Conservation (phyloP, 1,140 invertebrate genomes). For the Bursaphelenchus mucronatus region DNA sequence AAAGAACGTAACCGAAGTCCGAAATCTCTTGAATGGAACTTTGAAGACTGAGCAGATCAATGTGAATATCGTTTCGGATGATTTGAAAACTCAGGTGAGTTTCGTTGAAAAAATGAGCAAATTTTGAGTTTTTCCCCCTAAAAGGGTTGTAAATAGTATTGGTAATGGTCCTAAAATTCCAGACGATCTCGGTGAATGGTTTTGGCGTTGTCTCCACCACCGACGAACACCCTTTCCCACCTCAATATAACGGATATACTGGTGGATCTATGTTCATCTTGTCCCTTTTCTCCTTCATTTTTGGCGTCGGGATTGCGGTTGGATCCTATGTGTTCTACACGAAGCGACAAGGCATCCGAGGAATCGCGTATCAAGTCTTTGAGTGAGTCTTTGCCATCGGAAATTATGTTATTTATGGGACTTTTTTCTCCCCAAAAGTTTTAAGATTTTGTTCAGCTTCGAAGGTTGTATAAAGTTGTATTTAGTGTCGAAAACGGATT, state of each 20-base stretch:
- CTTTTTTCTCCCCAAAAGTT: too few species aligned
- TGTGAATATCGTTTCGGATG: slow-evolving; percentile 18
- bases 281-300: slow-evolving; percentile 41
- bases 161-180: background rate
- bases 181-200: slow-evolving; percentile 5
- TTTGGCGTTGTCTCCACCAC: slow-evolving; percentile 1
- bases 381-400: slow-evolving; percentile 24
- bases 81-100: slow-evolving; percentile 26
- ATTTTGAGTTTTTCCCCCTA: background rate
- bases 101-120: slow-evolving; percentile 6
- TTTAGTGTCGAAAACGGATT: too few species aligned
- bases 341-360: slow-evolving; percentile 41
- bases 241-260: slow-evolving; percentile 29
- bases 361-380: slow-evolving; percentile 46
- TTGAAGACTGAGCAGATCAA: slow-evolving; percentile 1
- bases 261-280: slow-evolving; percentile 33
- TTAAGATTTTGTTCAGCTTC: too few species aligned
- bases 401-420: background rate
- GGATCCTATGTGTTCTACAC: slow-evolving; percentile 37
- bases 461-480: too few species aligned
- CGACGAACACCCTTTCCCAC: slow-evolving; percentile 16
- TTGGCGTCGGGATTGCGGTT: slow-evolving; percentile 30
- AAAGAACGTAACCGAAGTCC: slow-evolving; percentile 26
- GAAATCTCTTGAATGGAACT: slow-evolving; percentile 20
- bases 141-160: slow-evolving; percentile 14